These are phyloP conservation scores for Microtus richardsoni DNA, from an alignment of 2,113 vertebrate genomes.

Conservation along the genomic window DNA sequence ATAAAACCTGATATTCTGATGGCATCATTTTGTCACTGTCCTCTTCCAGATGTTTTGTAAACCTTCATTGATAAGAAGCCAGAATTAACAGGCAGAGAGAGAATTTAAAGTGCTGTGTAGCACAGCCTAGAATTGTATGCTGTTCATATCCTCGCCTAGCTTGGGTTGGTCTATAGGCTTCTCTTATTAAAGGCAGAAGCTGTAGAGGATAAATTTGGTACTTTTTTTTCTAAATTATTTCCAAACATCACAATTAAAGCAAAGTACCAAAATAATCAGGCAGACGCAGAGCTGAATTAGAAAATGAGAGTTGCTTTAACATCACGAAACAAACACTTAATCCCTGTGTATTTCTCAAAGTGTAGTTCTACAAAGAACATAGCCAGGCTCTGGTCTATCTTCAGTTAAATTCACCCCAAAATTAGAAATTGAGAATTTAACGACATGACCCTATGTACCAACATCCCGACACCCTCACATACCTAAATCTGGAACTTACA, in stretches of 20 bases:
- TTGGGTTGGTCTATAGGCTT: neutral
- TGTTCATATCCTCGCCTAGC: neutral
- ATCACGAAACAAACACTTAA: neutral
- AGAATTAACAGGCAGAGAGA: neutral
- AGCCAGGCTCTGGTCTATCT: neutral
- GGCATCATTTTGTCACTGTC: neutral
- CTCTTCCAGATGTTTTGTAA: neutral
- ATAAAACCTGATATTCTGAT: neutral
- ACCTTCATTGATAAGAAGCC: neutral
- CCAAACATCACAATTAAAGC: neutral
- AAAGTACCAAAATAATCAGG: neutral
- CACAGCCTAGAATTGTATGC: neutral
- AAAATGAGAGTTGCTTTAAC: neutral
- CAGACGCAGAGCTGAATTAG: neutral
- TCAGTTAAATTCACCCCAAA: conserved; percentile 38
- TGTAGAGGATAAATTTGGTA: neutral
- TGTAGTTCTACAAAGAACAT: neutral
- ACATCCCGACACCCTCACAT: neutral
- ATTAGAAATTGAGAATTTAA: conserved; percentile 58
- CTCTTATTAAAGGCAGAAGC: neutral
- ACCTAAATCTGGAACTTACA: neutral
- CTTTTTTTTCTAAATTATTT: conserved; percentile 35
- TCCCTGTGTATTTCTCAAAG: neutral
- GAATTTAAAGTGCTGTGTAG: neutral
- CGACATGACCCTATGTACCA: neutral